Percentiles rank a stretch among this genome's conserved stretches.
Evolutionary conservation across 1,140 invertebrate genomes (phyloP).

Genomic region (Drosophila albomicans): DNA sequence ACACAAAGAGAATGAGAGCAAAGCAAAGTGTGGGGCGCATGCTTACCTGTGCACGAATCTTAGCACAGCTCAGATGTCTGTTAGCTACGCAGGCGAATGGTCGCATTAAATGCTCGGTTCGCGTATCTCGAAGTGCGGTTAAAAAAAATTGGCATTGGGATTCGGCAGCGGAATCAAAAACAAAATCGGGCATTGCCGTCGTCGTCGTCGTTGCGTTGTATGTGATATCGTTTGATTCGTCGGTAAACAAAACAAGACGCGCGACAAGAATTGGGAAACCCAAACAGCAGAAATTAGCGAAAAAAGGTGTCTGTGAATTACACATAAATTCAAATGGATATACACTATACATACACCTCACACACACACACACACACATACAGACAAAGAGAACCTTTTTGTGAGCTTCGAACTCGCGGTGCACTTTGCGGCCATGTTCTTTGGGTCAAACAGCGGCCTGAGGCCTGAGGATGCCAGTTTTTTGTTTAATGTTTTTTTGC

Average conservation of each 20-base stretch:
- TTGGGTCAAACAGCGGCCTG: slow-evolving; percentile 14
- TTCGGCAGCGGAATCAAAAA: slow-evolving; percentile 19
- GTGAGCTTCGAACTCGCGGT: background rate
- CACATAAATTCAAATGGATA: slow-evolving; percentile 4
- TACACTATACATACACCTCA: background rate
- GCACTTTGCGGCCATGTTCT: slow-evolving; percentile 24
- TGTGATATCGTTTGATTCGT: slow-evolving; percentile 29
- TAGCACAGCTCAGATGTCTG: slow-evolving; percentile 57
- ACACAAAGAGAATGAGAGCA: background rate
- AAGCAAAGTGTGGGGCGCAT: background rate
- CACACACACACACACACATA: background rate
- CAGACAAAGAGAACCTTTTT: slow-evolving; percentile 7
- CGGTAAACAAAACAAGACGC: slow-evolving; percentile 7
- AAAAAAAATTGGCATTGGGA: slow-evolving; percentile 35
- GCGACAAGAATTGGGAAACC: slow-evolving; percentile 14
- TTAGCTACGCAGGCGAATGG: slow-evolving; percentile 71
- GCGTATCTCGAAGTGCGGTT: slow-evolving; percentile 29
- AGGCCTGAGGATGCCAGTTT: slow-evolving; percentile 16
- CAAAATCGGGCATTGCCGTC: slow-evolving; percentile 15
- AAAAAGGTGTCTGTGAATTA: slow-evolving; percentile 17
- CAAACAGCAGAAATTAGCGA: slow-evolving; percentile 9
- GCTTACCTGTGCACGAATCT: slow-evolving; percentile 24
- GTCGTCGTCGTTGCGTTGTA: slow-evolving; percentile 10
- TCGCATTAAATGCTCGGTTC: slow-evolving; percentile 39
- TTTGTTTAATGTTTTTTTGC: slow-evolving; percentile 13